A percentile compares a stretch with the other conserved stretches of the same genome.
phyloP scores from a whole-genome alignment of 1,140 invertebrate genomes.

The Phymastichus coffea region DNA sequence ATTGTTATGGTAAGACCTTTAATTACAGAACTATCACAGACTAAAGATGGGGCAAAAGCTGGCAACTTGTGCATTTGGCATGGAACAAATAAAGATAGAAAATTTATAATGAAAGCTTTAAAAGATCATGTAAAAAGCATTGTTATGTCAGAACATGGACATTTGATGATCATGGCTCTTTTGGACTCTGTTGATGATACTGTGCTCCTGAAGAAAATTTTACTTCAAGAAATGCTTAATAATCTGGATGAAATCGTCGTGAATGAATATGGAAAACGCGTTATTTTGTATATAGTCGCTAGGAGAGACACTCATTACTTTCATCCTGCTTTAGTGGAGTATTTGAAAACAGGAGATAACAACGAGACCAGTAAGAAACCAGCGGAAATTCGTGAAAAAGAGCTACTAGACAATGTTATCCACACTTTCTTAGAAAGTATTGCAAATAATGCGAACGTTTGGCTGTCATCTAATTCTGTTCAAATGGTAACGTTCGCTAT shows the following conservation, averaged over 20 bases:
- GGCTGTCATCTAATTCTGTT: constrained; percentile 69
- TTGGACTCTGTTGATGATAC: constrained; percentile 94
- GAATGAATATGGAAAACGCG: constrained; percentile 73
- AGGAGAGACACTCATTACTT: constrained; percentile 75
- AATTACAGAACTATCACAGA: constrained; percentile 78
- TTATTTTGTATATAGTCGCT: constrained; percentile 80
- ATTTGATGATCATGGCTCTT: constrained; percentile 78
- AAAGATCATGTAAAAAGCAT: constrained; percentile 82
- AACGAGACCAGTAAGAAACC: constrained; percentile 82
- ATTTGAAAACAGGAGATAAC: constrained; percentile 71
- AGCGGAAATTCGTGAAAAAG: constrained; percentile 66
- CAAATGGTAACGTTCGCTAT: constrained; percentile 72
- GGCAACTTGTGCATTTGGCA: constrained; percentile 85
- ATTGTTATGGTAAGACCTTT: constrained; percentile 70
- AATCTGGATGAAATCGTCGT: constrained; percentile 70
- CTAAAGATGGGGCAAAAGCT: constrained; percentile 76
- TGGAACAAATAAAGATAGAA: constrained; percentile 75
- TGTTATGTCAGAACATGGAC: constrained; percentile 82
- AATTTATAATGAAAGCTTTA: constrained; percentile 76
- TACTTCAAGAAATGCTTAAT: constrained; percentile 73
- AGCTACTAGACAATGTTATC: constrained; percentile 70
- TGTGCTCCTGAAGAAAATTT: constrained; percentile 80
- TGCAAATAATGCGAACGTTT: constrained; percentile 61
- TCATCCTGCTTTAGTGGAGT: constrained; percentile 70
- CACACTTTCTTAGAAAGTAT: constrained; percentile 66